These are phyloP conservation scores for Tetragonisca angustula DNA, from an alignment of 2,888 invertebrate genomes.

Conservation along the genomic window DNA sequence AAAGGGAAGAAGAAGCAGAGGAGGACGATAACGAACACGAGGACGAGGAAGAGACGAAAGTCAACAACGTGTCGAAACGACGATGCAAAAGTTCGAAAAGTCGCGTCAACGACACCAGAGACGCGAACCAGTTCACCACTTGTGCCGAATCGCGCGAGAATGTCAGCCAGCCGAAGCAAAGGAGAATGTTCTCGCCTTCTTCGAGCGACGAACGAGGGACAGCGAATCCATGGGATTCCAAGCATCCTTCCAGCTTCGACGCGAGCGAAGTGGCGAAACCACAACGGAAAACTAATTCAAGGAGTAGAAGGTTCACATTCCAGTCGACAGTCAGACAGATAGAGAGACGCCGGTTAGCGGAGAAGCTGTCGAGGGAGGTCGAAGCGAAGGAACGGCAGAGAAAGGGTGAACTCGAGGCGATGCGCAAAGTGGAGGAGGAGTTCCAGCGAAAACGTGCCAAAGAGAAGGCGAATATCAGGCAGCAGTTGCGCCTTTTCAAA, in stretches of 20 bases:
- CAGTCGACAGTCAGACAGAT: slow-evolving; percentile 94
- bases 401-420: slow-evolving; percentile 91
- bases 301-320: slow-evolving; percentile 91
- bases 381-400: slow-evolving; percentile 91
- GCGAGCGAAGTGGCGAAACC: slow-evolving; percentile 47
- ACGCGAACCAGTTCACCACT: slow-evolving; percentile 38
- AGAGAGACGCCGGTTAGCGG: slow-evolving; percentile 90
- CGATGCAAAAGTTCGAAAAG: slow-evolving; percentile 52
- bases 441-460: slow-evolving; percentile 93
- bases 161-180: slow-evolving; percentile 75
- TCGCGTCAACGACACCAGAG: slow-evolving; percentile 43
- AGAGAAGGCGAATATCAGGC: slow-evolving; percentile 90
- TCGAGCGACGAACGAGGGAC: slow-evolving; percentile 62
- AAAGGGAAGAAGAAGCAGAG: not conserved
- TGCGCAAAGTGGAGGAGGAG: slow-evolving; percentile 94
- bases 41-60: not conserved
- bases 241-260: slow-evolving; percentile 79
- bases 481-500: slow-evolving; percentile 90
- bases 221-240: too few relatives aligned
- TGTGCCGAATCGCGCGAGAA: slow-evolving; percentile 85
- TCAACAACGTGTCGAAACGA: slow-evolving; percentile 45
- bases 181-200: slow-evolving; percentile 65
- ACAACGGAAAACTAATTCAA: slow-evolving; percentile 73
- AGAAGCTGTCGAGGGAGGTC: slow-evolving; percentile 90
- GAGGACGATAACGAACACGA: not conserved